Conservation (phyloP, 2,113 vertebrate species). For the Todiramphus chloris region DNA sequence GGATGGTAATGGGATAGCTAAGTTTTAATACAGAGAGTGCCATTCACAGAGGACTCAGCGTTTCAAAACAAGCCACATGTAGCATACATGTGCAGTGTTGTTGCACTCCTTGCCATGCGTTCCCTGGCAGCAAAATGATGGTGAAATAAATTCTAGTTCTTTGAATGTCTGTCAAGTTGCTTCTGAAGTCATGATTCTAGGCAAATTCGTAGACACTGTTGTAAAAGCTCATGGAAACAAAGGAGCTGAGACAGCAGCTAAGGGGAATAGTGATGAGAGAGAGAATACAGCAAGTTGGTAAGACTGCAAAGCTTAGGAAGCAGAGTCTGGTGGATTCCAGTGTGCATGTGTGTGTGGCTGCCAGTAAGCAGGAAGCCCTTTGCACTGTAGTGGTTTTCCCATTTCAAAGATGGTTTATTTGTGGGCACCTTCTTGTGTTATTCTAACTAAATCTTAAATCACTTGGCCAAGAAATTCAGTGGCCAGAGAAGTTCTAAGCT, state of each 20-base stretch:
- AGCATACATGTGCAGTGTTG: not conserved
- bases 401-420: not conserved
- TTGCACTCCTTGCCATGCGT: not conserved
- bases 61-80: not conserved
- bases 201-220: not conserved
- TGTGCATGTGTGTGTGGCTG: not conserved
- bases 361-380: not conserved
- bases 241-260: not conserved
- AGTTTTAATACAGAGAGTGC: not conserved
- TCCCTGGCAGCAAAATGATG: slow-evolving; percentile 14
- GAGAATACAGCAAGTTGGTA: not conserved
- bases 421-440: not conserved
- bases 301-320: not conserved
- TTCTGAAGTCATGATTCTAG: slow-evolving; percentile 23
- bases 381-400: not conserved
- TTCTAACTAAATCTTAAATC: not conserved
- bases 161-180: not conserved
- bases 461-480: not conserved
- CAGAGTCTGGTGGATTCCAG: not conserved
- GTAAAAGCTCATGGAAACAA: slow-evolving; percentile 2
- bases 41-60: not conserved
- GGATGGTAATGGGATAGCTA: not conserved
- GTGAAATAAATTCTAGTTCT: slow-evolving; percentile 18
- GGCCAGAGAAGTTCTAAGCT: not conserved
- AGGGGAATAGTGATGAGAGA: not conserved